Evolutionary conservation across 2,797 vertebrate species (phyloP).

Genomic region (Anguilla pacifica): DNA sequence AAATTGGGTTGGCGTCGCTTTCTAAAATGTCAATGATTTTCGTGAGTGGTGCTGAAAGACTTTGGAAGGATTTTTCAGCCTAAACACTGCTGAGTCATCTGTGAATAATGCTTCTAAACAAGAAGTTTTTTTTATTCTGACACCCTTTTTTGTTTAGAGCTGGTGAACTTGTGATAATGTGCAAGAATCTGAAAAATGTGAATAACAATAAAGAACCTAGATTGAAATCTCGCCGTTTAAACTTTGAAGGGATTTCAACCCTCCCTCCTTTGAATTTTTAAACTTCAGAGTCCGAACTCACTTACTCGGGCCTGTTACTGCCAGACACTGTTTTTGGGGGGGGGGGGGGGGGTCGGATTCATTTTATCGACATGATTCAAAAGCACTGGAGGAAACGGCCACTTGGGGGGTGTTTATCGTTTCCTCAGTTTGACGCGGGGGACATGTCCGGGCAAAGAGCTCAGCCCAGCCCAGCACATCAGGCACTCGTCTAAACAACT

Average conservation of each 20-base stretch:
- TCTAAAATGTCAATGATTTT: neutral
- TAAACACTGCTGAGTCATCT: neutral
- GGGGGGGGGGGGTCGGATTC: neutral
- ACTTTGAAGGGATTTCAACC: neutral
- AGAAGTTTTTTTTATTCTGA: neutral
- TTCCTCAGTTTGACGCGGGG: constrained; percentile 61
- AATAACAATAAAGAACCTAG: neutral
- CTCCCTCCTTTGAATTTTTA: neutral
- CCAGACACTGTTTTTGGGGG: neutral
- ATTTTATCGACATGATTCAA: neutral
- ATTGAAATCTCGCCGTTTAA: neutral
- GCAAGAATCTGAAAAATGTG: neutral
- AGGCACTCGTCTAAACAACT: constrained; percentile 64
- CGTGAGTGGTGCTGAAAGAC: neutral
- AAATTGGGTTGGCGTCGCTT: constrained; percentile 48
- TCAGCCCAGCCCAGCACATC: constrained; percentile 63
- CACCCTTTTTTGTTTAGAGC: neutral
- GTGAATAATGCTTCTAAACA: neutral
- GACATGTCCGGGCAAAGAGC: constrained; percentile 73
- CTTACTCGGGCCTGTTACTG: neutral
- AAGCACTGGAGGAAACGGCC: neutral
- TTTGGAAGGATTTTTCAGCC: neutral
- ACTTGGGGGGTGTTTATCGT: constrained; percentile 64
- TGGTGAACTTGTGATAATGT: neutral
- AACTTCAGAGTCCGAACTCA: neutral